Evolutionary conservation across 2,797 vertebrate species (phyloP).

Genomic region (Alcedo quadribrachys): DNA sequence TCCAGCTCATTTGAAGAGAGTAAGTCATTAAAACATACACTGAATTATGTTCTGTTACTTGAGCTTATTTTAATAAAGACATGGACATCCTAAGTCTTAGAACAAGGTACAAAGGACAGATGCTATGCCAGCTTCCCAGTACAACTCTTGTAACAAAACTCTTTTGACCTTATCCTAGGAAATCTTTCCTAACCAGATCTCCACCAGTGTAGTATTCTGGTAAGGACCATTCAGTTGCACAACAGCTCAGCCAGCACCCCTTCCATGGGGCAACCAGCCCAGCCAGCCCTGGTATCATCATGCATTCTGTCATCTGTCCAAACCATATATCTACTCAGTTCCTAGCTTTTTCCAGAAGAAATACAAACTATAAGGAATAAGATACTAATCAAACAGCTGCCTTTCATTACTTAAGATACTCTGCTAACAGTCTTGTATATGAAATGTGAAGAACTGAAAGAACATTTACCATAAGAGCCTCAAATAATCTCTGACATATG

Average conservation of each 20-base stretch:
- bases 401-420: slow-evolving; percentile 1
- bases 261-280: background rate
- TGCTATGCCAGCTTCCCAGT: background rate
- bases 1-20: background rate
- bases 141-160: background rate
- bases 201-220: background rate
- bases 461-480: background rate
- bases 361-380: background rate
- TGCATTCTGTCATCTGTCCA: background rate
- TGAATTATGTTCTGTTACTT: background rate
- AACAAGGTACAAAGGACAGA: background rate
- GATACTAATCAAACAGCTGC: background rate
- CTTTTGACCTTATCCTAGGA: background rate
- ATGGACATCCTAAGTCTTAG: background rate
- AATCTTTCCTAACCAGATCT: background rate
- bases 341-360: background rate
- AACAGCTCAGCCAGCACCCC: fast-evolving
- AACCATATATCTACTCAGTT: background rate
- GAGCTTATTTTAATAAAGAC: background rate
- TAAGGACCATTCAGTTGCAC: fast-evolving
- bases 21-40: background rate
- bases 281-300: background rate
- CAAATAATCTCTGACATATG: background rate
- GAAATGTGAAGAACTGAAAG: background rate
- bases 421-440: background rate